A percentile compares a stretch with the other conserved stretches of the same genome.
Conservation (phyloP, 2,797 vertebrate genomes). For the Distichodus sexfasciatus region DNA sequence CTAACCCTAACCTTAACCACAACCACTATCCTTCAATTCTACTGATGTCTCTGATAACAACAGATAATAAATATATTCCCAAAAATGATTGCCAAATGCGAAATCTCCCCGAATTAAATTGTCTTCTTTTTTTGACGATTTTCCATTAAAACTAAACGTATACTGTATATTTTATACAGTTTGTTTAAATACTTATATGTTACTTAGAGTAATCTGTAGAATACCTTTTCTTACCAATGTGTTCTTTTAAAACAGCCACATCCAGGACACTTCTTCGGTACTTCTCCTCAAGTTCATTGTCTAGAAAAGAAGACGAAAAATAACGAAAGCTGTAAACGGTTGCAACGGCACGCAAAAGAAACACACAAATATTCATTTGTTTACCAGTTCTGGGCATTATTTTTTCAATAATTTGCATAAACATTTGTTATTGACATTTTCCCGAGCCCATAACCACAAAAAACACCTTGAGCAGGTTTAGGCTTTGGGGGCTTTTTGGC, state of each 20-base stretch:
- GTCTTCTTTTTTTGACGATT: too few species aligned
- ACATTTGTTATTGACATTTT: not conserved
- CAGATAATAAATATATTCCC: too few species aligned
- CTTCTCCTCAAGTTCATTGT: slow-evolving; percentile 59
- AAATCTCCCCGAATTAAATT: too few species aligned
- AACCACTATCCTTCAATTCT: too few species aligned
- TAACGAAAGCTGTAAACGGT: not conserved
- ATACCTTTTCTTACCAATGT: slow-evolving; percentile 65
- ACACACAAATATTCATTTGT: too few species aligned
- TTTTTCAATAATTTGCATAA: not conserved
- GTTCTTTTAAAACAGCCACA: slow-evolving; percentile 67
- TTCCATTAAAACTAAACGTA: too few species aligned
- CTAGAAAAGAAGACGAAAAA: slow-evolving; percentile 39
- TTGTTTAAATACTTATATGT: too few species aligned
- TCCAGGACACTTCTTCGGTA: slow-evolving; percentile 63
- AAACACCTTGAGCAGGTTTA: slow-evolving; percentile 52
- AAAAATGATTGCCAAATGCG: too few species aligned
- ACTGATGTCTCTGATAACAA: too few species aligned
- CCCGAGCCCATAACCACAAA: not conserved
- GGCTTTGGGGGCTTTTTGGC: slow-evolving; percentile 61
- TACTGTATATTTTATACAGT: too few species aligned
- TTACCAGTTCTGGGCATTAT: not conserved
- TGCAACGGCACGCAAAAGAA: not conserved
- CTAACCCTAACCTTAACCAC: too few species aligned
- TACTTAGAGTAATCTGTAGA: too few species aligned